Evolutionary conservation across 2,113 vertebrate species (phyloP).

Genomic region (Aleadryas rufinucha): DNA sequence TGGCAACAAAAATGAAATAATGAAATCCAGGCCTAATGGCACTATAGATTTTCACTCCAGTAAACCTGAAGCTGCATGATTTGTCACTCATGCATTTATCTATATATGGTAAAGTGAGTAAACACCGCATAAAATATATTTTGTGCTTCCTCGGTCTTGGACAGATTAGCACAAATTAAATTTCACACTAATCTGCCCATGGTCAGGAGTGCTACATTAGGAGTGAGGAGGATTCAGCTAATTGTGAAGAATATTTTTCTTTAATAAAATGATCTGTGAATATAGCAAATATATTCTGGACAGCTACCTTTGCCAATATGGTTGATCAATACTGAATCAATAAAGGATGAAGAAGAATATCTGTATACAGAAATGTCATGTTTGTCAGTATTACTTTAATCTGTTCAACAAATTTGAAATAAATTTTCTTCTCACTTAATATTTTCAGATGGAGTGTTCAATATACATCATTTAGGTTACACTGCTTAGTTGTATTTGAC

Average conservation of each 20-base stretch:
- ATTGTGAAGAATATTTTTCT: constrained; percentile 56
- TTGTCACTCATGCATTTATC: constrained; percentile 67
- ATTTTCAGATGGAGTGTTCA: background rate
- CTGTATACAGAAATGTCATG: background rate
- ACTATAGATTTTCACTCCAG: constrained; percentile 35
- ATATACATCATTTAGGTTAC: background rate
- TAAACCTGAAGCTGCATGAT: constrained; percentile 58
- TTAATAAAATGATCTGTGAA: constrained; percentile 17
- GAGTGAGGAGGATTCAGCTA: constrained; percentile 49
- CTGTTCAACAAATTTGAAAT: background rate
- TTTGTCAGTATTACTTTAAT: background rate
- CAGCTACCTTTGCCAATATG: background rate
- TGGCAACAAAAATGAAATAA: constrained; percentile 42
- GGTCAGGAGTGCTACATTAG: constrained; percentile 59
- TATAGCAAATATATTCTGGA: background rate
- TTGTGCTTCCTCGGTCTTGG: constrained; percentile 66
- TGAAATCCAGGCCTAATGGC: constrained; percentile 25
- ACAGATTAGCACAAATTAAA: constrained; percentile 73
- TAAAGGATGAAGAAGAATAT: background rate
- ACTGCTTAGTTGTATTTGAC: background rate
- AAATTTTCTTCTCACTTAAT: background rate
- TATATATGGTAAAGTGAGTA: constrained; percentile 59
- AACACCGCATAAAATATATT: constrained; percentile 66
- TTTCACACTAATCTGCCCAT: constrained; percentile 73
- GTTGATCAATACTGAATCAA: background rate